Conservation (phyloP, 2,797 vertebrate species). For the Lepilemur septentrionalis region DNA sequence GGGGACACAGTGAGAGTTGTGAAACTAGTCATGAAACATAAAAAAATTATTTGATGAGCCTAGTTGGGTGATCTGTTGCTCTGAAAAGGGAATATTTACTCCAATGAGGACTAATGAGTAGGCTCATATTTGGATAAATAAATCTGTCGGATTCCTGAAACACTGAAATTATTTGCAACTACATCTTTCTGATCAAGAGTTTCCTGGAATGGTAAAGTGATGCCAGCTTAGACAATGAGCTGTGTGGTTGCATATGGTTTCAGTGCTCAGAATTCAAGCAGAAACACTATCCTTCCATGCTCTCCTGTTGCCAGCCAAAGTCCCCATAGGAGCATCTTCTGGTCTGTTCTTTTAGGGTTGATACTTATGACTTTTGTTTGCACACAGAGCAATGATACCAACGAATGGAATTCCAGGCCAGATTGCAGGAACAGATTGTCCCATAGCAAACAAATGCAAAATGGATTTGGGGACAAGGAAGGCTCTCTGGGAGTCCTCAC, state of each 20-base stretch:
- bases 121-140: not conserved
- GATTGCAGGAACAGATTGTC: not conserved
- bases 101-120: not conserved
- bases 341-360: not conserved
- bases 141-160: not conserved
- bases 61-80: not conserved
- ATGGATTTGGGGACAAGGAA: not conserved
- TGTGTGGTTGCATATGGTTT: not conserved
- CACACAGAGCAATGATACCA: not conserved
- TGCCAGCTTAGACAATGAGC: not conserved
- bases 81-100: not conserved
- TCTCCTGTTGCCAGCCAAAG: not conserved
- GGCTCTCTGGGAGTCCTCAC: not conserved
- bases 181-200: not conserved
- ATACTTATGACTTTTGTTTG: not conserved
- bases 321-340: not conserved
- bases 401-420: not conserved
- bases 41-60: not conserved
- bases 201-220: not conserved
- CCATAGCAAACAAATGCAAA: not conserved
- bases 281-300: not conserved
- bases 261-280: not conserved
- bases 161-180: not conserved
- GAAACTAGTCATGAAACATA: not conserved
- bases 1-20: not conserved